Evolutionary conservation across 2,113 vertebrate genomes (phyloP), one percentile per base, ranked within the genome.

Genomic region (Columba livia): DNA sequence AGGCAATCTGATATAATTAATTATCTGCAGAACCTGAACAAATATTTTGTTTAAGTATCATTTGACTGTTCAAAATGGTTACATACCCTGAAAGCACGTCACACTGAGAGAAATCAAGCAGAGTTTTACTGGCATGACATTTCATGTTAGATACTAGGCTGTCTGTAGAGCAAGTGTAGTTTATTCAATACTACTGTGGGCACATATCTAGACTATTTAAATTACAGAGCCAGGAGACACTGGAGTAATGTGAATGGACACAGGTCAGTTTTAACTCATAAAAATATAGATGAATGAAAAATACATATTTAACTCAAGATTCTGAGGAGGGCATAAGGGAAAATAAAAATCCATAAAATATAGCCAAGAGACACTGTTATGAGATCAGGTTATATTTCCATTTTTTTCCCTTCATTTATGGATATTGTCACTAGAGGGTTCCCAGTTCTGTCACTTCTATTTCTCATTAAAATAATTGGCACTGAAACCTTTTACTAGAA

Each of bases 381-480:
- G 44, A 85, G 64, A 92, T 48, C 34, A 29, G 61, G 54, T 72
- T 83, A 47, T 54, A 90, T 67, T 83, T 95, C 32, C 40, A 77
- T 15, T 8, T 38, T 92, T 89, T 79, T 17, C 5, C 34, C 32
- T 91, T 88, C 23, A 65, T 91, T 93, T 94, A 51, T 73, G 44
- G 48, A 78, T 91, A 82, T 73, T 91, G 58, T 93, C 72, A 72
- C 85, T 69, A 82, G 73, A 95, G 79, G 28, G 32, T 92, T 94
- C 92, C 67, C 75, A 44, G 48, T 89, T 90, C 72, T 96, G 71
- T 74, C 90, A 79, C 75, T 91, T 95, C 67, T 17, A 80, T 79
- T 88, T 92, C 81, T 94, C 75, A 86, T 95, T 97, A 90, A 81
- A 92, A 81, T 95, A 91, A 93, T 54, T 87, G 58, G 21, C 64